These are phyloP conservation scores for Echinops telfairi DNA, from an alignment of 2,113 vertebrate species.

Conservation along the genomic window DNA sequence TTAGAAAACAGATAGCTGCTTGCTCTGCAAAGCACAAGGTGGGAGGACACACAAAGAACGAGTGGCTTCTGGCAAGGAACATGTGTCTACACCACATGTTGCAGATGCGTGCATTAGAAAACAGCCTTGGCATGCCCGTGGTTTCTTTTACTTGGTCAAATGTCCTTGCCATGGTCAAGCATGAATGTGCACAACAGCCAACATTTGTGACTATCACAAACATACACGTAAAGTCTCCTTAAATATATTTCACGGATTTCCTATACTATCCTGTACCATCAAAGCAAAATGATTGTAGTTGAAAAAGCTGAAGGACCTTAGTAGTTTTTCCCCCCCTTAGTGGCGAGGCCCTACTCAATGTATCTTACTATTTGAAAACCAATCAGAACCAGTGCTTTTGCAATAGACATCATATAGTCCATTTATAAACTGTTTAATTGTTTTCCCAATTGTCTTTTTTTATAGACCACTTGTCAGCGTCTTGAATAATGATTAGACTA, in stretches of 20 bases:
- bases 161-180: background rate
- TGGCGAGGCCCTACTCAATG: background rate
- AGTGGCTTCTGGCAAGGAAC: constrained; percentile 38
- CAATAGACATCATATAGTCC: background rate
- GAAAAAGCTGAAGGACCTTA: background rate
- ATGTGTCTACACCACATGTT: constrained; percentile 19
- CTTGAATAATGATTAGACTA: constrained; percentile 9
- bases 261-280: background rate
- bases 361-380: constrained; percentile 21
- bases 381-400: background rate
- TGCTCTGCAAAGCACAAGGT: constrained; percentile 54
- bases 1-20: constrained; percentile 67
- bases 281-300: constrained; percentile 19
- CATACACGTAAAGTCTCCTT: background rate
- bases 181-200: background rate
- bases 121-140: background rate
- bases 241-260: constrained; percentile 32
- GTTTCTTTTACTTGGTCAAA: background rate
- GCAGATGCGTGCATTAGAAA: background rate
- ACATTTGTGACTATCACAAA: background rate
- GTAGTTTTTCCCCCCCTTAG: background rate
- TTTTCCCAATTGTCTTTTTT: constrained; percentile 46
- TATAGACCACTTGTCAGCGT: background rate
- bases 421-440: background rate
- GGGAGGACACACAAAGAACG: constrained; percentile 53